Conservation (phyloP, 2,113 vertebrate species). For the Dicentrarchus labrax region DNA sequence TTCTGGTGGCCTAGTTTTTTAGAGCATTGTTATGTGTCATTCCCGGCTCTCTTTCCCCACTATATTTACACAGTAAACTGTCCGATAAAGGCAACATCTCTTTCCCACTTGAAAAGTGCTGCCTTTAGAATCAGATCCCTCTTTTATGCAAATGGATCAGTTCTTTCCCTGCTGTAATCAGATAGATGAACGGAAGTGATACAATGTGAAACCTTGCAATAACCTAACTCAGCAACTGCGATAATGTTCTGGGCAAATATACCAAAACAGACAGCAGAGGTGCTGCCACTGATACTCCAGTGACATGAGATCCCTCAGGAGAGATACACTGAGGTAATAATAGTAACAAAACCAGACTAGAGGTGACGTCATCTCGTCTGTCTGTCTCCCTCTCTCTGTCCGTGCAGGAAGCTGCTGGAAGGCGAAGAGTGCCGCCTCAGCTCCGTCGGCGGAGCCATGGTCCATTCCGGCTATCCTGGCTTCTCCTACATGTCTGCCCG, state of each 20-base stretch:
- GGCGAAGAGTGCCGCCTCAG: slow-evolving; percentile 89
- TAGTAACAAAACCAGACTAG: slow-evolving; percentile 21
- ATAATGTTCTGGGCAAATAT: neutral
- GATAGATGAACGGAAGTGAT: neutral
- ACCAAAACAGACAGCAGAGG: slow-evolving; percentile 32
- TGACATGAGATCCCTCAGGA: slow-evolving; percentile 39
- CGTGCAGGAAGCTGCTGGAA: slow-evolving; percentile 87
- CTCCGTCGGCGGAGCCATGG: slow-evolving; percentile 76
- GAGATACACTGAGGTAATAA: neutral
- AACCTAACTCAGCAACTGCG: neutral
- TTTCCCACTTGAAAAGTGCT: no score
- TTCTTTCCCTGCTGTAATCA: neutral
- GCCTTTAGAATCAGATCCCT: no score
- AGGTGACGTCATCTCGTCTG: neutral
- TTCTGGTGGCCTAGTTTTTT: slow-evolving; percentile 2
- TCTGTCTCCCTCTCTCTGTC: slow-evolving; percentile 14
- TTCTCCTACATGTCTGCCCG: slow-evolving; percentile 80
- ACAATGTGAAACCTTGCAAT: neutral
- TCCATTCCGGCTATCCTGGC: slow-evolving; percentile 82
- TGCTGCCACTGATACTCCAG: slow-evolving; percentile 16
- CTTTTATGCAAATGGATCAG: neutral
- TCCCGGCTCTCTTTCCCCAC: no score
- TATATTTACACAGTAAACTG: no score
- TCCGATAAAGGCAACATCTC: no score
- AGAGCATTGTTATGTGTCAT: neutral